Base-by-base conservation (phyloP, 2,113 vertebrate genomes). In the Anoura caudifer region DNA sequence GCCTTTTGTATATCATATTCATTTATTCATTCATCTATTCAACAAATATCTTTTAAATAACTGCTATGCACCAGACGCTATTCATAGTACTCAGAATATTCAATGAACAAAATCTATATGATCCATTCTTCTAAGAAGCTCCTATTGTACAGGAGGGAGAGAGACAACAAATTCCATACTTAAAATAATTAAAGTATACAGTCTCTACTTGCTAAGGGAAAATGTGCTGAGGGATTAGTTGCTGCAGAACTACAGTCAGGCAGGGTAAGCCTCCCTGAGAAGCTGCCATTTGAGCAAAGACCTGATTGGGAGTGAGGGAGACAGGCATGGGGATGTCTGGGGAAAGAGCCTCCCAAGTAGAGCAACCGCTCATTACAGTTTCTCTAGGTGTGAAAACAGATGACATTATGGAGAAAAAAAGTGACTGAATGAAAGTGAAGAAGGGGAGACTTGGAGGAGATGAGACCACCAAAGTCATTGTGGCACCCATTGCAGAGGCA, bases 1-100 rank as follows among this genome's bases (percentile, higher is more conserved):
- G 33, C 1, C 5, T 43, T 36, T 1, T 33, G 2, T 81, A 0
- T 63, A 0, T 72, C 61, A 24, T 72, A 0, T 4, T 84, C 6
- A 45, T 26, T 63, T 2, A 22, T 52, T 91, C 22, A 2, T 33
- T 84, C 4, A 43, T 69, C 90, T 59, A 41, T 54, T 94, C 4
- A 72, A 69, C 3, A 76, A 50, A 31, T 50, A 54, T 69, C 85
- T 47, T 43, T 69, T 69, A 0, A 4, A 15, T 4, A 50, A 28
- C 26, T 90, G 14, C 16, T 45, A 19, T 24, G 4, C 77, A 36
- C 28, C 20, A 59, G 69, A 4, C 16, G 50, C 38, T 83, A 10
- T 54, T 56, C 9, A n/a, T 52, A 79, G 7, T 47, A 31, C 41
- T 70, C 36, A 43, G 38, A 45, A 31, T 56, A 59, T 1, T 83